Evolutionary conservation across 2,113 vertebrate genomes (phyloP), one percentile per base, ranked within the genome.

Genomic region (Percopsis transmontana): DNA sequence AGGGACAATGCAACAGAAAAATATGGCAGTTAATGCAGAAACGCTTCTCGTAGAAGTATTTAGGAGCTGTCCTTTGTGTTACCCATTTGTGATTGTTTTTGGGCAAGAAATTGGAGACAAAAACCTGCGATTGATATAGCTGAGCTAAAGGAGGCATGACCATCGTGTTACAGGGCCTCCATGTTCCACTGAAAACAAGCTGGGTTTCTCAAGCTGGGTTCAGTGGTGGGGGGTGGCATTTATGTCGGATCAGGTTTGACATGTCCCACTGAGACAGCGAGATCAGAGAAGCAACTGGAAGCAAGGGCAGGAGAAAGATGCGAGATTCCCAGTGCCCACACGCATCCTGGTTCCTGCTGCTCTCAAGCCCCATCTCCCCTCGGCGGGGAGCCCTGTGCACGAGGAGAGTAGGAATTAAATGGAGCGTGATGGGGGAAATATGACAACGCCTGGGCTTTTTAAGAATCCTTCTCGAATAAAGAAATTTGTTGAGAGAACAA

Each of bases 221-320:
- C 48, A n/a, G 18, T 51, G 7, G n/a, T 5, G 5, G 27, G 9
- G n/a, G n/a, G 56, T 16, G 27, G n/a, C 24, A 13, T 33, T 15
- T 9, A 15, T 41, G 47, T 33, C 63, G 58, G 86, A 87, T 88
- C 82, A 24, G 61, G 77, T 89, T 89, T 66, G 20, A 63, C 66
- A 74, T 63, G 74, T 77, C 77, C 53, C 61, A 70, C 74, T 76
- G 80, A 77, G 70, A 12, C 77, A 76, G 83, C 75, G 68, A 58
- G 76, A 83, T 76, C 62, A 70, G 68, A 74, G 40, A 50, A n/a
- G 2, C 19, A 24, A 23, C 42, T 40, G 55, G 50, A 16, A 51
- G 58, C 23, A 50, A 63, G 68, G 71, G 45, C 40, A 57, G 19
- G 40, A 44, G 48, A 73, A 24, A 33, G 27, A 48, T 42, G 45